Evolutionary conservation across 2,113 vertebrate genomes (phyloP).

Genomic region (Barbus barbus): DNA sequence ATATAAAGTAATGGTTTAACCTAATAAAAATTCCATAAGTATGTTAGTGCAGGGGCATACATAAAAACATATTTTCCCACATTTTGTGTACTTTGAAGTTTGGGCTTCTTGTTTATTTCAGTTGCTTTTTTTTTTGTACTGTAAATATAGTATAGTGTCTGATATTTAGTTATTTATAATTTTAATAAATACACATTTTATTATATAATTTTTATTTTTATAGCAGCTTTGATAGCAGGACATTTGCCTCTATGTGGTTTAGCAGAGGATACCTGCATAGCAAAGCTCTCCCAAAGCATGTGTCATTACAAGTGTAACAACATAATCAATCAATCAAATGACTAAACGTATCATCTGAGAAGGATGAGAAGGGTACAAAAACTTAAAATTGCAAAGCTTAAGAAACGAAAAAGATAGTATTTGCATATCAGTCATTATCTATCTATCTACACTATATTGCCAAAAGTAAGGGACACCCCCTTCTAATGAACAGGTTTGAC

Average conservation of each 20-base stretch:
- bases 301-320: not conserved
- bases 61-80: not conserved
- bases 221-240: too few relatives aligned
- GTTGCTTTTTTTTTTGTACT: too few relatives aligned
- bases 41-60: not conserved
- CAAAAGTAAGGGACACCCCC: too few relatives aligned
- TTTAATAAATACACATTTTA: too few relatives aligned
- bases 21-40: not conserved
- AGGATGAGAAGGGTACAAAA: too few relatives aligned
- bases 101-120: not conserved
- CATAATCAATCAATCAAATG: not conserved
- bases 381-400: too few relatives aligned
- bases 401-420: too few relatives aligned
- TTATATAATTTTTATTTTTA: too few relatives aligned
- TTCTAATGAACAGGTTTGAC: too few relatives aligned
- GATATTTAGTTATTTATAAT: too few relatives aligned
- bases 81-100: not conserved
- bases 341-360: not conserved
- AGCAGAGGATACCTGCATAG: not conserved
- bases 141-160: not conserved
- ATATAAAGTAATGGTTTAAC: not conserved
- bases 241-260: not conserved
- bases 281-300: not conserved
- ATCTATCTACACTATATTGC: too few relatives aligned
- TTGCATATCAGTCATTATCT: too few relatives aligned